Conservation (phyloP, 2,888 invertebrate genomes). For the Dilophus febrilis region DNA sequence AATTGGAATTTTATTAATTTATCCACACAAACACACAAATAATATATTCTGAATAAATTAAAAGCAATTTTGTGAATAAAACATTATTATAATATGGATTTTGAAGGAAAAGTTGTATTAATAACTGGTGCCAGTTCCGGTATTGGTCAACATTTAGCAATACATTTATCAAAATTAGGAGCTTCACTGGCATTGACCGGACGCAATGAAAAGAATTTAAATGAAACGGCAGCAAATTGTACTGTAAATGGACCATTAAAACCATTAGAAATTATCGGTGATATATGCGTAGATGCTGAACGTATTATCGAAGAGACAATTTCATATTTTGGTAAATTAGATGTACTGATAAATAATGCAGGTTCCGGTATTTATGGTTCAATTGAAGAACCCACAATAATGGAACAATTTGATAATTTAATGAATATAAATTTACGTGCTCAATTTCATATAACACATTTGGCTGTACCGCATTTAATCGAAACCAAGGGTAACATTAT, state of each 20-base stretch:
- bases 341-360: slow-evolving; percentile 69
- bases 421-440: slow-evolving; percentile 82
- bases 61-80: too few species aligned
- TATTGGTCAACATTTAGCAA: slow-evolving; percentile 47
- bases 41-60: neutral
- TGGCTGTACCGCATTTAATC: slow-evolving; percentile 73
- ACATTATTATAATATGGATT: slow-evolving; percentile 31
- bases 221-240: slow-evolving; percentile 32
- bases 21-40: too few species aligned
- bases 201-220: slow-evolving; percentile 36
- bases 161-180: slow-evolving; percentile 41
- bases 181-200: slow-evolving; percentile 41
- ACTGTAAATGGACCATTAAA: slow-evolving; percentile 28
- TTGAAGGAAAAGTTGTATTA: slow-evolving; percentile 34
- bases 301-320: slow-evolving; percentile 52
- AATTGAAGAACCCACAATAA: slow-evolving; percentile 68
- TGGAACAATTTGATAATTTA: slow-evolving; percentile 76
- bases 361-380: slow-evolving; percentile 58
- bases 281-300: slow-evolving; percentile 49
- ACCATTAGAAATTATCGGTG: slow-evolving; percentile 41
- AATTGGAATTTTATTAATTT: too few species aligned
- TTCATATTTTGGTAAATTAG: slow-evolving; percentile 50
- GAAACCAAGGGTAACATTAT: slow-evolving; percentile 76
- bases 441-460: slow-evolving; percentile 65
- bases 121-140: slow-evolving; percentile 48